Percentiles rank a stretch among this genome's conserved stretches.
phyloP scores from a whole-genome alignment of 1,140 invertebrate species.

The Proctacanthus coquilletti region DNA sequence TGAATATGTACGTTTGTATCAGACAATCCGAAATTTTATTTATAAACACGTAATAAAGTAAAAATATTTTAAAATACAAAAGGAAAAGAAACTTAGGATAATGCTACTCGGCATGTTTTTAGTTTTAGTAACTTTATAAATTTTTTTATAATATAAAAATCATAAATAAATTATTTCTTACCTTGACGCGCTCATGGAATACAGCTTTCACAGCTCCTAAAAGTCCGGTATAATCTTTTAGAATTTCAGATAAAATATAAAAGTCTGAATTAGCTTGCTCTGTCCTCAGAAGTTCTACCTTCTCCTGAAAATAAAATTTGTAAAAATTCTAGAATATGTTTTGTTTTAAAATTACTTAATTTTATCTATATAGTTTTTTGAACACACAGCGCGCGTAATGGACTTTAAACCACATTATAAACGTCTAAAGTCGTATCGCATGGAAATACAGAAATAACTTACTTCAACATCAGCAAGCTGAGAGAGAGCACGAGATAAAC shows the following conservation, averaged over 20 bases:
- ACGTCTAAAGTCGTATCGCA: too few relatives aligned
- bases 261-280: constrained; percentile 94
- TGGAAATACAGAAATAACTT: too few relatives aligned
- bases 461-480: constrained; percentile 86
- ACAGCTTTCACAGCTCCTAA: constrained; percentile 90
- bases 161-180: constrained; percentile 12
- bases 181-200: constrained; percentile 94
- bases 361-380: too few relatives aligned
- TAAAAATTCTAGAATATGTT: too few relatives aligned
- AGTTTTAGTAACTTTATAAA: too few relatives aligned
- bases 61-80: neutral
- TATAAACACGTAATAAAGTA: neutral
- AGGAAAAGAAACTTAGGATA: neutral
- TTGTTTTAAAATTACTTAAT: too few relatives aligned
- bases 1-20: too few relatives aligned
- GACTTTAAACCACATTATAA: too few relatives aligned
- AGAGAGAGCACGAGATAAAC: constrained; percentile 80
- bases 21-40: too few relatives aligned
- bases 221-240: constrained; percentile 90
- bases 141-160: neutral
- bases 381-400: too few relatives aligned
- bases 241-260: constrained; percentile 78
- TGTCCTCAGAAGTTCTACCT: constrained; percentile 69
- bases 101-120: too few relatives aligned
- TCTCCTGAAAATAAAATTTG: too few relatives aligned